Conservation (phyloP, 2,113 vertebrate genomes). For the Grammomys dolichurus region DNA sequence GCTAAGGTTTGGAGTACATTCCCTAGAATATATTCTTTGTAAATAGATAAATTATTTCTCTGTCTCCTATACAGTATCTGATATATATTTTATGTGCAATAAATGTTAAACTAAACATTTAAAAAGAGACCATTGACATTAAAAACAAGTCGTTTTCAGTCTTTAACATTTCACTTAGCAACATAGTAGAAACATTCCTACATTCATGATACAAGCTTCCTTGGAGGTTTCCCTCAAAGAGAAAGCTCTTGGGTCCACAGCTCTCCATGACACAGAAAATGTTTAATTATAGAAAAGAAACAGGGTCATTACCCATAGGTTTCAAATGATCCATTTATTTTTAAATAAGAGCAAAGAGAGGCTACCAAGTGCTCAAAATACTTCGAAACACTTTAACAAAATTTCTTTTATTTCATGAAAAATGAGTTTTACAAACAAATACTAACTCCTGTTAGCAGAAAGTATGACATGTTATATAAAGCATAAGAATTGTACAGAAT, state of each 20-base stretch:
- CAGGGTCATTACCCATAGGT: background rate
- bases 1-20: background rate
- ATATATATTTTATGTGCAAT: background rate
- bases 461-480: background rate
- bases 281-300: slow-evolving; percentile 13
- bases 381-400: background rate
- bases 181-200: background rate
- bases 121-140: background rate
- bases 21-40: background rate
- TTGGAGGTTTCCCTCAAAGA: background rate
- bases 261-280: background rate
- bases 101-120: background rate
- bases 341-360: background rate
- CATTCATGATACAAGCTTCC: background rate
- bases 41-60: background rate
- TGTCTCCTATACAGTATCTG: background rate
- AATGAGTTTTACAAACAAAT: background rate
- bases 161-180: background rate
- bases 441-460: background rate
- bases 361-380: background rate
- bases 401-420: background rate
- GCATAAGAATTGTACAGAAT: background rate
- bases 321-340: slow-evolving; percentile 33
- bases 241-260: background rate
- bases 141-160: background rate